Conservation (phyloP, 2,113 vertebrate species). For the Boleophthalmus pectinirostris region DNA sequence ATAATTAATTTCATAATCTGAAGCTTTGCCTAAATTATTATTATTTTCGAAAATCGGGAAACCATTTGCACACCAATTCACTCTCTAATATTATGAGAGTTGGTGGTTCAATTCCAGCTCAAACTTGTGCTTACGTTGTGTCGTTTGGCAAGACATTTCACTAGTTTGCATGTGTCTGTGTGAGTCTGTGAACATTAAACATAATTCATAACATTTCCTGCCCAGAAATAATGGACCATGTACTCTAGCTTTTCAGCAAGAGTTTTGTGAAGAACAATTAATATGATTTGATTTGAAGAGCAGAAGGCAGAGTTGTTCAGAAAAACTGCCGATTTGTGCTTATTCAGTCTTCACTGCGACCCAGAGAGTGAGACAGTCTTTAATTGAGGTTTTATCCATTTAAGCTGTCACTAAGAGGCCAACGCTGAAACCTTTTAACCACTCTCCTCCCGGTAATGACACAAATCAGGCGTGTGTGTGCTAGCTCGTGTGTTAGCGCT, state of each 20-base stretch:
- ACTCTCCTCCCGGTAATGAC: conserved; percentile 72
- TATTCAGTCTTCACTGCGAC: conserved; percentile 52
- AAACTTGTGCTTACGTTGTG: too few species aligned
- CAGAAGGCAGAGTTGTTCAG: conserved; percentile 10
- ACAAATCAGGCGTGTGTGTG: conserved; percentile 69
- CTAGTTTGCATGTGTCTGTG: too few species aligned
- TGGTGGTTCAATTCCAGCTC: too few species aligned
- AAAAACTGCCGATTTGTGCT: conserved; percentile 55
- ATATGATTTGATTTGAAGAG: conserved; percentile 20
- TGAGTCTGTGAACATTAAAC: too few species aligned
- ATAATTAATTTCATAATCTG: too few species aligned
- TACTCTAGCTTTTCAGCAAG: background rate
- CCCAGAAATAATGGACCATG: too few species aligned
- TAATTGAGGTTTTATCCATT: conserved; percentile 80
- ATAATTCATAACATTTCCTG: too few species aligned
- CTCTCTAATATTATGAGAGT: too few species aligned
- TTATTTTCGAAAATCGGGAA: too few species aligned
- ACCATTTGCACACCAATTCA: too few species aligned
- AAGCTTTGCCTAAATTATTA: too few species aligned
- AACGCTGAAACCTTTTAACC: conserved; percentile 74
- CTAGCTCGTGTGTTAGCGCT: conserved; percentile 33
- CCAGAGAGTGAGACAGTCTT: conserved; percentile 57
- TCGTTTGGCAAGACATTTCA: too few species aligned
- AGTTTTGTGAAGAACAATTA: conserved; percentile 26
- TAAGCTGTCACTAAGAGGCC: conserved; percentile 77